These are phyloP conservation scores for Ophion ellenae DNA, from an alignment of 2,888 invertebrate species.

Conservation along the genomic window DNA sequence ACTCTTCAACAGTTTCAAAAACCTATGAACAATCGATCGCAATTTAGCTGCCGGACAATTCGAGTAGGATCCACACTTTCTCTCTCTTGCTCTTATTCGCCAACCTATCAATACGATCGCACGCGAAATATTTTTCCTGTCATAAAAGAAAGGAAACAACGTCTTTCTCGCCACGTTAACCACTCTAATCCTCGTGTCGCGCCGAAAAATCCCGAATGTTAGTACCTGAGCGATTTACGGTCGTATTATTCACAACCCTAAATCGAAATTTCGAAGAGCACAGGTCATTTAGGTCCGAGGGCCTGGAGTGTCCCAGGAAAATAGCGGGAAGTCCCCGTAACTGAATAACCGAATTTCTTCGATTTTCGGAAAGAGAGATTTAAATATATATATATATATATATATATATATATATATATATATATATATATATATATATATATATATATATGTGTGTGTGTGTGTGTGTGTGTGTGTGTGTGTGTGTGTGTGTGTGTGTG, in stretches of 20 bases:
- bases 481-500: too few relatives aligned
- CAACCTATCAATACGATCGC: too few relatives aligned
- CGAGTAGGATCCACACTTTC: not conserved
- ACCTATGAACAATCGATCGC: too few relatives aligned
- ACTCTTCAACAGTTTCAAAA: not conserved
- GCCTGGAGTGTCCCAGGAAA: not conserved
- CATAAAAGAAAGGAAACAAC: not conserved
- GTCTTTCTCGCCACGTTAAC: too few relatives aligned
- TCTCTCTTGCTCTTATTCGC: not conserved
- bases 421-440: too few relatives aligned
- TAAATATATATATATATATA: too few relatives aligned
- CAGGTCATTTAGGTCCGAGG: slow-evolving; percentile 26
- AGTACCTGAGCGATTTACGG: slow-evolving; percentile 20
- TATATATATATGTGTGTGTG: too few relatives aligned
- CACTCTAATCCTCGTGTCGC: too few relatives aligned
- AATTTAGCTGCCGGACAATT: too few relatives aligned
- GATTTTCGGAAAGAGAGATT: not conserved
- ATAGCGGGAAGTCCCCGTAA: slow-evolving; percentile 1
- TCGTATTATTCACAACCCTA: not conserved
- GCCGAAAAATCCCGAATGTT: not conserved
- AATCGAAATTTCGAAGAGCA: not conserved
- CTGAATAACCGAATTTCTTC: not conserved
- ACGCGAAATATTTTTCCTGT: too few relatives aligned
- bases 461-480: too few relatives aligned
- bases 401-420: too few relatives aligned